A percentile compares a stretch with the other conserved stretches of the same genome.
phyloP scores from a whole-genome alignment of 2,113 vertebrate genomes.

The Alosa alosa region DNA sequence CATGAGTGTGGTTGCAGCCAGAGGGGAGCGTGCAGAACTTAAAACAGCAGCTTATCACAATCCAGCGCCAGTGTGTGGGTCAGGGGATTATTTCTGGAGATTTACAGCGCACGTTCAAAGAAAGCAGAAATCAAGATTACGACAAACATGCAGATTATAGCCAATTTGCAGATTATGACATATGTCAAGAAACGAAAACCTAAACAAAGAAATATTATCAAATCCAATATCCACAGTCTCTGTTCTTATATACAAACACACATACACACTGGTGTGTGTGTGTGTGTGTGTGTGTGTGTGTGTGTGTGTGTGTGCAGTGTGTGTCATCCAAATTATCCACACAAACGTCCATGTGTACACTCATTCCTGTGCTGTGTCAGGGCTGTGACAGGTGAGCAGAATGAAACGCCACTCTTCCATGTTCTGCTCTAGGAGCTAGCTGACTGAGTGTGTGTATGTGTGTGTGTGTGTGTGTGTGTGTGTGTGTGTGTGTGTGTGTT shows the following conservation, averaged over 20 bases:
- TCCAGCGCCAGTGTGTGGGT: neutral
- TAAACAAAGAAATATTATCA: neutral
- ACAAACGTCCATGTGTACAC: too few relatives aligned
- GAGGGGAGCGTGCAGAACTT: neutral
- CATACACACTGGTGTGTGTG: neutral
- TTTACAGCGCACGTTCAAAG: conserved; percentile 37
- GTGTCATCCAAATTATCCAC: too few relatives aligned
- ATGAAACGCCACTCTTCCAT: too few relatives aligned
- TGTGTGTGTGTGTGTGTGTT: too few relatives aligned
- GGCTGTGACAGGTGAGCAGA: too few relatives aligned
- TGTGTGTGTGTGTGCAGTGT: too few relatives aligned
- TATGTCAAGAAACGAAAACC: neutral
- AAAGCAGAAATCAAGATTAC: conserved; percentile 14
- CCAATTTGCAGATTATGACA: neutral
- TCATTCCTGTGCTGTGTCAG: too few relatives aligned
- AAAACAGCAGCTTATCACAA: neutral
- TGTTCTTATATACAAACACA: neutral
- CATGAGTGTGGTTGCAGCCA: neutral
- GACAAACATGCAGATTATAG: neutral
- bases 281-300: neutral
- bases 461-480: too few relatives aligned
- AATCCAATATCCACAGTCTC: neutral
- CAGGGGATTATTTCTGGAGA: neutral
- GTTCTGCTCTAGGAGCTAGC: too few relatives aligned
- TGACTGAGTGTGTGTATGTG: too few relatives aligned